Evolutionary conservation across 2,888 invertebrate genomes (phyloP).

Genomic region (Eledone cirrhosa): DNA sequence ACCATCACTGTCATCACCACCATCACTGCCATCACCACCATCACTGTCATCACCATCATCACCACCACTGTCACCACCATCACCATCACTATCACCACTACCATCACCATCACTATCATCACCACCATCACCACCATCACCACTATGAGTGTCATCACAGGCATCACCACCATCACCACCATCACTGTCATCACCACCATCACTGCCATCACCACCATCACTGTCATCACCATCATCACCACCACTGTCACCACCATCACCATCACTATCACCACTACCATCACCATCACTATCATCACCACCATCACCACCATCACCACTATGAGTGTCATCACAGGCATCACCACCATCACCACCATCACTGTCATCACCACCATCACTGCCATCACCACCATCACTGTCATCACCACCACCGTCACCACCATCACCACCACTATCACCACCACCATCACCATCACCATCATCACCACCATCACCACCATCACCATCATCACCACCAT

Average conservation of each 20-base stretch:
- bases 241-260: constrained; percentile 11
- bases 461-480: background rate
- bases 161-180: no score
- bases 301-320: no score
- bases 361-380: background rate
- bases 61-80: constrained; percentile 36
- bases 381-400: background rate
- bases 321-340: no score
- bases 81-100: constrained; percentile 38
- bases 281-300: constrained; percentile 3
- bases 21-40: constrained; percentile 37
- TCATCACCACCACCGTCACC: background rate
- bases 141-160: no score
- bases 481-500: background rate
- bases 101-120: constrained; percentile 38
- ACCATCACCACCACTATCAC: background rate
- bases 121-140: no score
- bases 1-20: background rate
- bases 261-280: background rate
- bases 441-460: background rate
- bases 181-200: no score
- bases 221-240: constrained; percentile 26
- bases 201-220: constrained; percentile 43
- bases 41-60: constrained; percentile 43
- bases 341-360: no score